Evolutionary conservation across 2,888 invertebrate species (phyloP), one percentile per base, ranked within the genome.

Genomic region (Brachyptera putata): DNA sequence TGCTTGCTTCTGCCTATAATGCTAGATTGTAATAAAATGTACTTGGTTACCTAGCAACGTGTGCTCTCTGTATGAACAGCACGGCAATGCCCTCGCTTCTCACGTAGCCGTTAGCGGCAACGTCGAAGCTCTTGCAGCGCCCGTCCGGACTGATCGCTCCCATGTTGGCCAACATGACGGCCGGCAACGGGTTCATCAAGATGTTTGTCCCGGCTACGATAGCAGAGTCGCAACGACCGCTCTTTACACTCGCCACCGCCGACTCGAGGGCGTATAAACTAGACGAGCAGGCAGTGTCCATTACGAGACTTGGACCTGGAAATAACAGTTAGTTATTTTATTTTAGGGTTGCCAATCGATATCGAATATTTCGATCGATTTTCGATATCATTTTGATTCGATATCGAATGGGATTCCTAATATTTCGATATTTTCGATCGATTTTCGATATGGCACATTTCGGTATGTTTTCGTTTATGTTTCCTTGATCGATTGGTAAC

Each of bases 251-350:
- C 3, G 79, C 75, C 57, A 86, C 81, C 2, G 93, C 94, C 72
- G 93, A 91, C 71, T 95, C 87, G 71, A 98, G 77, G 16, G 95
- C 97, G 73, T 91, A 85, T 73, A 97, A 77, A 65, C 94, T 92
- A 69, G 96, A 96, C 0, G 97, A 97, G 75, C 98, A 99, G 9
- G 98, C 98, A 1, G 98, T n/a, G n/a, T n/a, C n/a, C n/a, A n/a
- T n/a, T n/a, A n/a, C n/a, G n/a, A n/a, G n/a, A n/a, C n/a, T n/a
- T n/a, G n/a, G n/a, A n/a, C n/a, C n/a, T n/a, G n/a, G n/a, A n/a
- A n/a, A n/a, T n/a, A n/a, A n/a, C n/a, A n/a, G n/a, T n/a, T n/a
- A n/a, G n/a, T n/a, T n/a, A n/a, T n/a, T n/a, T n/a, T n/a, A n/a
- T n/a, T n/a, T n/a, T n/a, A n/a, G n/a, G n/a, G n/a, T n/a, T n/a